Percentiles rank a stretch among this genome's conserved stretches.
Evolutionary conservation across 2,113 vertebrate genomes (phyloP).

Genomic region (Coregonus clupeaformis): DNA sequence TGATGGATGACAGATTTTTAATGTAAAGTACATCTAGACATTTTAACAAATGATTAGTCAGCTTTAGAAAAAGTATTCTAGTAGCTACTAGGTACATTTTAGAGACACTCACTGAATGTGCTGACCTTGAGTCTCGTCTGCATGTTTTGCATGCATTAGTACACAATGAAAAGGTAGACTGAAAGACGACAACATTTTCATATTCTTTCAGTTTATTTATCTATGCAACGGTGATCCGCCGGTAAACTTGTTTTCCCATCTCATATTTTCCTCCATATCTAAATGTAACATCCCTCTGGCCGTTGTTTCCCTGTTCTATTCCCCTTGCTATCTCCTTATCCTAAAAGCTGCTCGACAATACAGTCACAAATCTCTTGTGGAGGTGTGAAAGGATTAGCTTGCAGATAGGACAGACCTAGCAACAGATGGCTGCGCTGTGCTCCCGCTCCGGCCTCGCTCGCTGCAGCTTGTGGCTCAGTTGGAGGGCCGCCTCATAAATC

Average conservation of each 20-base stretch:
- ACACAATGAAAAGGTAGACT: slow-evolving; percentile 12
- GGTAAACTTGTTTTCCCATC: slow-evolving; percentile 35
- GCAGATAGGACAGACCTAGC: slow-evolving; percentile 62
- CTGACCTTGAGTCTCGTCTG: slow-evolving; percentile 51
- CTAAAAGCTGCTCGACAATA: slow-evolving; percentile 36
- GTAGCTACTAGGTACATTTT: slow-evolving; percentile 1
- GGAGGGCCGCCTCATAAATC: slow-evolving; percentile 68
- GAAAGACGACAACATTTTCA: slow-evolving; percentile 10
- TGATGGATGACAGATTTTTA: too few species aligned
- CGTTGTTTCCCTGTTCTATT: slow-evolving; percentile 39
- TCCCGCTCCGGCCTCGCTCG: slow-evolving; percentile 38
- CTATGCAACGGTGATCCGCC: neutral
- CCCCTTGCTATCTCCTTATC: slow-evolving; percentile 45
- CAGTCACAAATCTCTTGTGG: slow-evolving; percentile 44
- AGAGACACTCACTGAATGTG: slow-evolving; percentile 42
- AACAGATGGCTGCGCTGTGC: slow-evolving; percentile 71
- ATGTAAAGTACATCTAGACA: too few species aligned
- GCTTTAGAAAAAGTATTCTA: slow-evolving; percentile 44
- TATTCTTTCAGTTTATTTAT: slow-evolving; percentile 6
- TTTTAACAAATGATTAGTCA: slow-evolving; percentile 54
- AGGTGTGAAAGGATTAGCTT: slow-evolving; percentile 64
- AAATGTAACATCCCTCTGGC: slow-evolving; percentile 55
- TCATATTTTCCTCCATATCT: slow-evolving; percentile 33
- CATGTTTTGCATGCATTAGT: slow-evolving; percentile 43
- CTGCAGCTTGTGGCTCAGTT: slow-evolving; percentile 63